phyloP scores from a whole-genome alignment of 2,888 invertebrate species.

The Lepidocyrtinus sp. region DNA sequence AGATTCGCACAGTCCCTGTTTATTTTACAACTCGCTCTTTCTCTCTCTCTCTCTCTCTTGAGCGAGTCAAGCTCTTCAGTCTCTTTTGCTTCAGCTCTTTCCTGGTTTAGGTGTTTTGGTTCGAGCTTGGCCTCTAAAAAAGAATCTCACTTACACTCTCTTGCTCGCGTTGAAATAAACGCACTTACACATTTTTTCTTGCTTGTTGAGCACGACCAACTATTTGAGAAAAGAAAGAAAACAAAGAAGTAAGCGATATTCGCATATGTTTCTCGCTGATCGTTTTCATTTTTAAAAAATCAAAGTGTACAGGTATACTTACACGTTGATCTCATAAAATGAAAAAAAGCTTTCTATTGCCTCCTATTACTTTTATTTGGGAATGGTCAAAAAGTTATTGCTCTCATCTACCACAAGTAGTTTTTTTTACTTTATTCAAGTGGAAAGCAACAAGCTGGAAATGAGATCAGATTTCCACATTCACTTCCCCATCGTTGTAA shows the following conservation, averaged over 20 bases:
- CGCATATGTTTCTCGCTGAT: too few species aligned
- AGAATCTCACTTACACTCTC: constrained; percentile 21
- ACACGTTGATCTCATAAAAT: too few species aligned
- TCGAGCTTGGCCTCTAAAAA: constrained; percentile 28
- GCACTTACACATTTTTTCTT: constrained; percentile 10
- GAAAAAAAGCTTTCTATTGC: too few species aligned
- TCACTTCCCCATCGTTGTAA: neutral
- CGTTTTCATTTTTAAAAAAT: too few species aligned
- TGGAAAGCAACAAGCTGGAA: neutral
- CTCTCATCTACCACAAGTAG: too few species aligned
- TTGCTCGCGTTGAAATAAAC: constrained; percentile 9
- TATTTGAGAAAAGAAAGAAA: neutral
- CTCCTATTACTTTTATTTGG: too few species aligned
- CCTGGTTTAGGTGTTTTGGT: constrained; percentile 18
- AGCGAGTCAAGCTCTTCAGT: constrained; percentile 27
- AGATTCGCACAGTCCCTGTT: constrained; percentile 70
- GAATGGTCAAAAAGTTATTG: too few species aligned
- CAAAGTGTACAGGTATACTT: too few species aligned
- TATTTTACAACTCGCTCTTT: constrained; percentile 70
- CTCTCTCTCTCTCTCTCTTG: constrained; percentile 65
- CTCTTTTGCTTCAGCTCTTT: constrained; percentile 23
- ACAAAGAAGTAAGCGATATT: constrained; percentile 5
- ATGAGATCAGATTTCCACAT: neutral
- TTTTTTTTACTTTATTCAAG: too few species aligned
- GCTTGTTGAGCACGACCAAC: constrained; percentile 3